A percentile compares a stretch with the other conserved stretches of the same genome.
These are phyloP conservation scores for Sylvia borin DNA, from an alignment of 2,797 vertebrate genomes.

Conservation along the genomic window DNA sequence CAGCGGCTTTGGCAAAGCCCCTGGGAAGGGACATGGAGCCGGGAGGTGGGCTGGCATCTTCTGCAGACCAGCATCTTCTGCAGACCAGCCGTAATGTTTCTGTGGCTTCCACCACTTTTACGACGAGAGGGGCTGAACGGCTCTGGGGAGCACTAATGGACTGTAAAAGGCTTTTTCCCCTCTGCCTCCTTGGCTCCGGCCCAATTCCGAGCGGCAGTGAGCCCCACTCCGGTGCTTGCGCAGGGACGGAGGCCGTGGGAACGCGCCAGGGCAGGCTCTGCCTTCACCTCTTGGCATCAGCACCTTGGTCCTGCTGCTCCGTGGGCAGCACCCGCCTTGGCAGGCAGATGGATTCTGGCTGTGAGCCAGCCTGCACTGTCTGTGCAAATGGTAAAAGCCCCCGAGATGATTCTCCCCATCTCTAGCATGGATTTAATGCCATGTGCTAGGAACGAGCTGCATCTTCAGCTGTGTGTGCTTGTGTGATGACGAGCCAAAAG, in stretches of 20 bases:
- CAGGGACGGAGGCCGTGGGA: not conserved
- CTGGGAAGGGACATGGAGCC: not conserved
- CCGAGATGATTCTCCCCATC: not conserved
- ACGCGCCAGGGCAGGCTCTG: not conserved
- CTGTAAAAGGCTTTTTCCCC: conserved; percentile 38
- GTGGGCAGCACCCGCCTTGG: not conserved
- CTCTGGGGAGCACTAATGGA: conserved; percentile 49
- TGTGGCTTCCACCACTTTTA: conserved; percentile 49
- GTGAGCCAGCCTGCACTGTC: not conserved
- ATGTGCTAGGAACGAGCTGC: fast-evolving
- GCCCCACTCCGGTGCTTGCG: not conserved
- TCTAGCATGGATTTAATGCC: not conserved
- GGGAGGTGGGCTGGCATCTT: not conserved
- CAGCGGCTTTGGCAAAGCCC: not conserved
- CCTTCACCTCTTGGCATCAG: not conserved
- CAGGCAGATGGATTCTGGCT: not conserved
- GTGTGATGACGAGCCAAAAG: not conserved
- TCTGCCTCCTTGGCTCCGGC: conserved; percentile 34
- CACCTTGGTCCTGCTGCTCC: not conserved
- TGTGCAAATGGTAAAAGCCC: not conserved
- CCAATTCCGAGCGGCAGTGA: not conserved
- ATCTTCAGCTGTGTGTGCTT: not conserved
- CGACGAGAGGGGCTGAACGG: not conserved
- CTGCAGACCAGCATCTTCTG: not conserved
- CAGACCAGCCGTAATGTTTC: not conserved